Base-by-base conservation (phyloP, 2,113 vertebrate species). In the Montifringilla adamsi region DNA sequence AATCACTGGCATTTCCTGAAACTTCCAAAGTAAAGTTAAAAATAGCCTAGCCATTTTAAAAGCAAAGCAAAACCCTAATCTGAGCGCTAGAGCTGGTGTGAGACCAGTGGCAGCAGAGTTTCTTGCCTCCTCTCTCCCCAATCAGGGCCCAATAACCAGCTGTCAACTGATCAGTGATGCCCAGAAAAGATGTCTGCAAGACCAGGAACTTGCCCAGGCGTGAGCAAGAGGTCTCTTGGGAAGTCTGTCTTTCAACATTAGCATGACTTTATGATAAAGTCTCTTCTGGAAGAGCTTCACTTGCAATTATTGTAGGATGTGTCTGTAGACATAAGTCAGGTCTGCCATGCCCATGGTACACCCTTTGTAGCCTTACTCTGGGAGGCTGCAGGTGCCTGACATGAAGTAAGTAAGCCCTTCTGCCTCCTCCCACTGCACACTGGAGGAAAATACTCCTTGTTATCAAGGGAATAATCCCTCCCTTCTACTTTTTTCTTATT, bases 1-100 rank as follows among this genome's bases (percentile, higher is more conserved):
- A 93, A 90, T 92, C 84, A 75, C 68, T 92, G 73, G 62, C 33
- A 73, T 78, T 96, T 95, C 91, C 91, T 94, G 79, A 81, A 91
- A 28, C 69, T 87, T 90, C 73, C 28, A 20, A 66, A 89, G 58
- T 46, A 56, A 79, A 31, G 50, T 69, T 89, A 81, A 94, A 70
- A 84, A 94, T 84, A 92, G 31, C 28, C 69, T 44, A 22, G 30
- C 7, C 67, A 31, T 78, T 93, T 81, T 87, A 78, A 82, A 77
- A 85, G 33, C 68, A 80, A 91, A 84, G 69, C 35, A 66, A 88
- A 80, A 10, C 21, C 27, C 43, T 58, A 70, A 59, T 55, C 26
- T 27, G 24, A 89, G 52, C 18, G 37, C 50, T 50, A 84, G 31
- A 63, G 23, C 43, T 58, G 23, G 28, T 58, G 26, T 6, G 39